Evolutionary conservation across 2,113 vertebrate genomes (phyloP).

Genomic region (Laterallus jamaicensis): DNA sequence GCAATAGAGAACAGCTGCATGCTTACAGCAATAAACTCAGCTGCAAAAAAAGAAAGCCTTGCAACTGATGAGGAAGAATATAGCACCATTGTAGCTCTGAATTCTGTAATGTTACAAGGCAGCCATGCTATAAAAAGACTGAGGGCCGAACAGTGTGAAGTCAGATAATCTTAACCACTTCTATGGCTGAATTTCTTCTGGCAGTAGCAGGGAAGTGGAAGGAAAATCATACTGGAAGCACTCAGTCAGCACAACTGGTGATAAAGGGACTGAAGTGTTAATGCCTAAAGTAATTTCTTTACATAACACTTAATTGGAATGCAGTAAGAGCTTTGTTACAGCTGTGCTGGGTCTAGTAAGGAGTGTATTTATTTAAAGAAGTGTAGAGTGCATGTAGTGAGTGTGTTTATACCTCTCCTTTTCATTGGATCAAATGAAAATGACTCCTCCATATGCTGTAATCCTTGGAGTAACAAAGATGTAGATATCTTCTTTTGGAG

Average conservation of each 20-base stretch:
- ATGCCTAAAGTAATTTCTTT: neutral
- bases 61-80: neutral
- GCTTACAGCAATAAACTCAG: neutral
- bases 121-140: neutral
- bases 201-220: neutral
- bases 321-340: neutral
- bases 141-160: slow-evolving; percentile 23
- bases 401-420: neutral
- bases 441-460: neutral
- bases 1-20: neutral
- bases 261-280: slow-evolving; percentile 2
- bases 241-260: neutral
- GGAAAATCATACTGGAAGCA: neutral
- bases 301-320: neutral
- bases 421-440: neutral
- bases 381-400: neutral
- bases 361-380: neutral
- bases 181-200: neutral
- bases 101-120: neutral
- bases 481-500: neutral
- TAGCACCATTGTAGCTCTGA: neutral
- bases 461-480: neutral
- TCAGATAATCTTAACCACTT: slow-evolving; percentile 14
- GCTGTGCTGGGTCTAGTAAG: neutral
- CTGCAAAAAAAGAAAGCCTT: slow-evolving; percentile 6